These are phyloP conservation scores for Palloptera scutellata DNA, from an alignment of 2,888 invertebrate species.

Conservation along the genomic window DNA sequence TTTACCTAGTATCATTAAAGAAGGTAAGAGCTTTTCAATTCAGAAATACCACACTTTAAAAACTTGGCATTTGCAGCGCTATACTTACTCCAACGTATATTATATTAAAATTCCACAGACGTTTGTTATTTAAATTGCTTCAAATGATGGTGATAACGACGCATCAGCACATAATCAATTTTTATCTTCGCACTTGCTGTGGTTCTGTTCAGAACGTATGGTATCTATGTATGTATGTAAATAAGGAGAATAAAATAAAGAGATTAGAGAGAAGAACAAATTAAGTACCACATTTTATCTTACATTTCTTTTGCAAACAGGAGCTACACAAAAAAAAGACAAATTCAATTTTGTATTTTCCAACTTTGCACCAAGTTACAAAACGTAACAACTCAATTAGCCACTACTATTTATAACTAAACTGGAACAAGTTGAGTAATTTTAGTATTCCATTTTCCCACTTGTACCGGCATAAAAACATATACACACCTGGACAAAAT, in stretches of 20 bases:
- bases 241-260: background rate
- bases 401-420: background rate
- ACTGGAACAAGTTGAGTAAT: background rate
- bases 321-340: too few relatives aligned
- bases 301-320: slow-evolving; percentile 13
- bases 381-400: background rate
- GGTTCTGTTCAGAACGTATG: background rate
- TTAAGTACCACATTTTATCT: slow-evolving; percentile 1
- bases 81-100: background rate
- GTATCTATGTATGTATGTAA: background rate
- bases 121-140: too few relatives aligned
- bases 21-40: too few relatives aligned
- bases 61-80: background rate
- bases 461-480: too few relatives aligned
- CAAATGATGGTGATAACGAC: too few relatives aligned
- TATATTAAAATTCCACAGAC: too few relatives aligned
- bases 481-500: too few relatives aligned
- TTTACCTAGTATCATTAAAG: too few relatives aligned
- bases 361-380: background rate
- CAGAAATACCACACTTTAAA: background rate
- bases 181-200: slow-evolving; percentile 26
- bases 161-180: slow-evolving; percentile 11
- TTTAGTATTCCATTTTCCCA: background rate
- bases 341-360: background rate
- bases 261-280: background rate